A percentile compares a stretch with the other conserved stretches of the same genome.
These are phyloP conservation scores for Drosophila punjabiensis DNA, from an alignment of 1,140 invertebrate species.

Conservation along the genomic window DNA sequence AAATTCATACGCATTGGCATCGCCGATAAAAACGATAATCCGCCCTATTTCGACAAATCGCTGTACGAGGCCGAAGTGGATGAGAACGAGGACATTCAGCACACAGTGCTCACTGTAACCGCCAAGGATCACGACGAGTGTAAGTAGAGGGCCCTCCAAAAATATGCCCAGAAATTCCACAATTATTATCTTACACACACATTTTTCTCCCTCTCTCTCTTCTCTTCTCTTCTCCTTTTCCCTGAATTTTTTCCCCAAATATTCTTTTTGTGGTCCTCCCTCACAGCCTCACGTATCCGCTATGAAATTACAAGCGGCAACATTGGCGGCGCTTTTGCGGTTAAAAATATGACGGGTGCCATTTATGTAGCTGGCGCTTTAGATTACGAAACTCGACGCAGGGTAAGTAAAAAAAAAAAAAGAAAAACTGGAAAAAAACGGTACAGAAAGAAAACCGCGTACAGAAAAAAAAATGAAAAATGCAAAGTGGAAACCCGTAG, in stretches of 20 bases:
- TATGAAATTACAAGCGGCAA: constrained; percentile 99
- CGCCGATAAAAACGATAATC: constrained; percentile 98
- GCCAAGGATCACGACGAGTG: constrained; percentile 99
- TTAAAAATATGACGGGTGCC: constrained; percentile 98
- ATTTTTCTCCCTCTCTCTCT: constrained; percentile 13
- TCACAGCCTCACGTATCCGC: constrained; percentile 96
- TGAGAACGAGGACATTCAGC: constrained; percentile 98
- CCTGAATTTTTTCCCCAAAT: constrained; percentile 32
- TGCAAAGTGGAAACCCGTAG: constrained; percentile 37
- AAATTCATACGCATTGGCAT: constrained; percentile 96
- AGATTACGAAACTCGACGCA: constrained; percentile 96
- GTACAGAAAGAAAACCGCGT: constrained; percentile 86
- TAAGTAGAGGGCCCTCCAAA: constrained; percentile 88
- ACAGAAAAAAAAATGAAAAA: constrained; percentile 84
- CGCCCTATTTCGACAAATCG: constrained; percentile 97
- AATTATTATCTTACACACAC: constrained; percentile 55
- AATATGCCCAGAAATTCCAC: constrained; percentile 42
- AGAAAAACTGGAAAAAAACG: constrained; percentile 12
- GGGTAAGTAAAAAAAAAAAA: constrained; percentile 88
- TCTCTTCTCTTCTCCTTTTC: constrained; percentile 20
- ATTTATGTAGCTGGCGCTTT: constrained; percentile 98
- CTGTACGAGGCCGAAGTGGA: constrained; percentile 98
- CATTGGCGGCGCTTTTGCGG: constrained; percentile 98
- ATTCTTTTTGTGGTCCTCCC: constrained; percentile 25
- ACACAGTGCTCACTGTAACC: constrained; percentile 98